These are phyloP conservation scores for Luidia sarsii DNA, from an alignment of 53 echinoderm and acorn worm genomes.

Conservation along the genomic window DNA sequence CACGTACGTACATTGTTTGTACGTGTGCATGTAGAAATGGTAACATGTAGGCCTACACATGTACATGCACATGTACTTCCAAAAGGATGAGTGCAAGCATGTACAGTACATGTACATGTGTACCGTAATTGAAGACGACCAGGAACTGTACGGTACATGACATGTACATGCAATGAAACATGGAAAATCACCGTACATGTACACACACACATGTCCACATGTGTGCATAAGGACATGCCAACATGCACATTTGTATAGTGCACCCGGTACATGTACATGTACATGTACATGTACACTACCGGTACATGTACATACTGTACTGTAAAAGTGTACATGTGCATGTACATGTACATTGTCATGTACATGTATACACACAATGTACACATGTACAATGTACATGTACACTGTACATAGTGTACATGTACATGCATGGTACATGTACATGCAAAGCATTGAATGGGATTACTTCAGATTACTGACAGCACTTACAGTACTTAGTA, in stretches of 20 bases:
- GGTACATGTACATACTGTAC: neutral
- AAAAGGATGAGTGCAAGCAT: neutral
- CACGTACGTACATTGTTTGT: too few species aligned
- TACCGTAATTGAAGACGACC: too few species aligned
- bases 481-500: too few species aligned
- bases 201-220: neutral
- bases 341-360: neutral
- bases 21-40: too few species aligned
- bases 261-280: neutral
- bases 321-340: neutral
- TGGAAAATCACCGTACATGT: neutral
- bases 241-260: too few species aligned
- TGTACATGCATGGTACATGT: neutral
- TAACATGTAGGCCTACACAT: too few species aligned
- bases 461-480: too few species aligned
- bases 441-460: neutral
- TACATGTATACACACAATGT: neutral
- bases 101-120: too few species aligned
- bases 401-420: neutral
- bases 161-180: neutral
- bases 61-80: neutral
- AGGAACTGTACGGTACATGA: too few species aligned
- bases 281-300: conserved; percentile 9
- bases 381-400: neutral
- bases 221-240: too few species aligned